Conservation (phyloP, 2,797 vertebrate genomes). For the Myioborus miniatus region DNA sequence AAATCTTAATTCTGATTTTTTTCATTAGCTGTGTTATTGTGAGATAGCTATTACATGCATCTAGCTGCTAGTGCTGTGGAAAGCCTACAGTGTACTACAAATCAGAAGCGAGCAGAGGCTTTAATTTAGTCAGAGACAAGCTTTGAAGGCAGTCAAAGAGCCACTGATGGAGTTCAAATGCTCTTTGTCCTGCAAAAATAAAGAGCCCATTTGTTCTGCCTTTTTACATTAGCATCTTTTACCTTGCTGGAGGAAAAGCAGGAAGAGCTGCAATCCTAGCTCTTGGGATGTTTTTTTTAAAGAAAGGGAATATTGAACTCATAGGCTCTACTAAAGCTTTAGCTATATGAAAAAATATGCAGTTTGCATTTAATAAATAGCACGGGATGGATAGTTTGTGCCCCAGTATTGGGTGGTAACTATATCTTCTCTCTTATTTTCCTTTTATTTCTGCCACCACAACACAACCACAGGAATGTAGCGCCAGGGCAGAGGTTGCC, state of each 20-base stretch:
- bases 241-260: constrained; percentile 36
- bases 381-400: not conserved
- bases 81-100: not conserved
- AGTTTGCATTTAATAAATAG: not conserved
- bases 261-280: not conserved
- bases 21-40: not conserved
- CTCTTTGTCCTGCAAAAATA: constrained; percentile 54
- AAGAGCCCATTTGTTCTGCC: constrained; percentile 43
- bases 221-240: constrained; percentile 37
- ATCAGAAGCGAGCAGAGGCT: constrained; percentile 12
- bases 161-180: constrained; percentile 53
- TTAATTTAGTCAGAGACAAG: constrained; percentile 56
- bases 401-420: accelerated
- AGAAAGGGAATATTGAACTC: not conserved
- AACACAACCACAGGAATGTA: not conserved
- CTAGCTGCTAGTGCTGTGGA: not conserved
- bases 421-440: not conserved
- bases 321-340: not conserved
- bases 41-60: not conserved
- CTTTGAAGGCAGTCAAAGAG: constrained; percentile 62
- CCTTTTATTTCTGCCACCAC: not conserved
- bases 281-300: not conserved
- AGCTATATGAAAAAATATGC: not conserved
- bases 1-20: constrained; percentile 15
- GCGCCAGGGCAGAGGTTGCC: not conserved